phyloP scores from a whole-genome alignment of 2,113 vertebrate genomes.

The Bos javanicus region DNA sequence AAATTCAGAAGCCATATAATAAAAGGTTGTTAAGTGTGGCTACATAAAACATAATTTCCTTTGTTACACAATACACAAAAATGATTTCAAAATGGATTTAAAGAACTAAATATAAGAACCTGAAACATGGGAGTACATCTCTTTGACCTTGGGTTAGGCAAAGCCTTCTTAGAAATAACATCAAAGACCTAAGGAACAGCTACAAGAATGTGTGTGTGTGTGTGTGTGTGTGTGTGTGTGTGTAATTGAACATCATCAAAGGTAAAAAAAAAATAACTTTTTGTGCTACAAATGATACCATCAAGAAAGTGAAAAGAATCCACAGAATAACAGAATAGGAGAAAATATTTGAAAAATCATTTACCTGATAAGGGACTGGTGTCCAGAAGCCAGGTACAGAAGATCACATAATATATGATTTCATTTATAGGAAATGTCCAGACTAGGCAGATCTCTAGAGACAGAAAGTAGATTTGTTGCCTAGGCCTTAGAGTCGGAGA shows the following conservation, averaged over 20 bases:
- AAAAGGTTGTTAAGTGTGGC: background rate
- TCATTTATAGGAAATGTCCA: background rate
- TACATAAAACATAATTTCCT: background rate
- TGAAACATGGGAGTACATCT: background rate
- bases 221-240: background rate
- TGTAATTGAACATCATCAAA: background rate
- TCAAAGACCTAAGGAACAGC: background rate
- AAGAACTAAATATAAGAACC: background rate
- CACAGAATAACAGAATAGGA: background rate
- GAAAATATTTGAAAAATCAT: constrained; percentile 4
- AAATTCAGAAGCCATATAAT: background rate
- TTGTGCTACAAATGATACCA: background rate
- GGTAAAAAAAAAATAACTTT: background rate
- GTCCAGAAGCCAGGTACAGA: background rate
- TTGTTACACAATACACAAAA: background rate
- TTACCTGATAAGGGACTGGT: background rate
- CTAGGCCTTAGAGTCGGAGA: background rate
- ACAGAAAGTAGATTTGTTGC: background rate
- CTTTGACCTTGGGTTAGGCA: background rate
- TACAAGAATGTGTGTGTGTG: background rate
- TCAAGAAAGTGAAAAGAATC: constrained; percentile 5
- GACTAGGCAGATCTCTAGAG: background rate
- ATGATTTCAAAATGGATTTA: constrained; percentile 8
- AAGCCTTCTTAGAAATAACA: background rate
- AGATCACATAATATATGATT: background rate